phyloP scores from a whole-genome alignment of 2,888 invertebrate genomes.

The Erpobdella octoculata region DNA sequence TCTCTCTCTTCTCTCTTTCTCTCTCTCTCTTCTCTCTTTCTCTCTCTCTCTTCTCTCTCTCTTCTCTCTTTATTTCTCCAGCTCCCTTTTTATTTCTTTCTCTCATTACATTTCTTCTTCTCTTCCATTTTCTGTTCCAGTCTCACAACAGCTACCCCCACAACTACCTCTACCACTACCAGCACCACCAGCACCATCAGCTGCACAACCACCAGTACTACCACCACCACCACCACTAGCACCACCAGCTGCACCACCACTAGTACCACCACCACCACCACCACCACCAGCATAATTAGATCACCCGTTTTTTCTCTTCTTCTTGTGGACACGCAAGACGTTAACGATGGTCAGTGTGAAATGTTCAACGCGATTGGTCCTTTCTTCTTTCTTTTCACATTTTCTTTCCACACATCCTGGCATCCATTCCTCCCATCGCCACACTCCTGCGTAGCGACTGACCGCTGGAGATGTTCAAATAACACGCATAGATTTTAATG shows the following conservation, averaged over 20 bases:
- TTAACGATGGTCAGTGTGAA: too few species aligned
- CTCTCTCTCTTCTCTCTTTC: constrained; percentile 12
- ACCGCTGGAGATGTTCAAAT: too few species aligned
- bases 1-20: constrained; percentile 15
- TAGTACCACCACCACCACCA: not conserved
- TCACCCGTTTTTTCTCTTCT: too few species aligned
- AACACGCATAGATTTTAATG: too few species aligned
- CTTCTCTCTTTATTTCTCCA: constrained; percentile 23
- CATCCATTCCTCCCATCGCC: too few species aligned
- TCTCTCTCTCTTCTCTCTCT: constrained; percentile 21
- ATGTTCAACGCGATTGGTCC: too few species aligned
- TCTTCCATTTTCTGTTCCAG: not conserved
- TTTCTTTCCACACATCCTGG: too few species aligned
- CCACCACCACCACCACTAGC: not conserved
- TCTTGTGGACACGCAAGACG: too few species aligned
- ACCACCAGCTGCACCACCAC: not conserved
- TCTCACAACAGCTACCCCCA: not conserved
- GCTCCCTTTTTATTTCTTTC: constrained; percentile 15
- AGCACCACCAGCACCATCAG: not conserved
- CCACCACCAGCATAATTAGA: too few species aligned
- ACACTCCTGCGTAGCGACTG: too few species aligned
- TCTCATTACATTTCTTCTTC: not conserved
- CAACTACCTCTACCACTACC: not conserved
- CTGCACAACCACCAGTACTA: not conserved
- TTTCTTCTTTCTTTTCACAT: too few species aligned